phyloP scores from a whole-genome alignment of 2,888 invertebrate genomes.

The Tachina lurida region DNA sequence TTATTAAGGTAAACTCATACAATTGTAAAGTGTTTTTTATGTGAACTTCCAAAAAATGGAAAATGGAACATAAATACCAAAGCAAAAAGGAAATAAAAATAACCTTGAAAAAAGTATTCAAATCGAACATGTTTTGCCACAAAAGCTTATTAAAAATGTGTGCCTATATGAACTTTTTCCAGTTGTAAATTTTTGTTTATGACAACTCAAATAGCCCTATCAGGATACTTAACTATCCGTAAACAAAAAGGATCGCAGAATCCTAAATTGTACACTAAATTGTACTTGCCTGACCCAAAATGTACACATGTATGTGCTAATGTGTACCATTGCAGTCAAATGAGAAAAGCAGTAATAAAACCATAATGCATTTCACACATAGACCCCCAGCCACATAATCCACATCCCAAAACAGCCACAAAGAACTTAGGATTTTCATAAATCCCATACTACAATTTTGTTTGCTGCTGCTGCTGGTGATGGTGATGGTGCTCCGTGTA shows the following conservation, averaged over 20 bases:
- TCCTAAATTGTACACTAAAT: background rate
- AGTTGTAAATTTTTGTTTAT: too few species aligned
- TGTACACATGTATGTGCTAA: background rate
- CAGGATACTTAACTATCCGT: too few species aligned
- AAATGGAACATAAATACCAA: too few species aligned
- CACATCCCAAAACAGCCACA: conserved; percentile 69
- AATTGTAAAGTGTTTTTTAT: too few species aligned
- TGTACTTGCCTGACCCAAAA: background rate
- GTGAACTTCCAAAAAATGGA: too few species aligned
- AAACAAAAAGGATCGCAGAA: background rate
- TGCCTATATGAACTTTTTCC: too few species aligned
- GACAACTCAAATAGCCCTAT: too few species aligned
- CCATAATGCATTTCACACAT: conserved; percentile 71
- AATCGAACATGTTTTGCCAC: too few species aligned
- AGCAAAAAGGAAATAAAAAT: too few species aligned
- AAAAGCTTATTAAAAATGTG: too few species aligned
- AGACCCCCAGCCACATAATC: conserved; percentile 67
- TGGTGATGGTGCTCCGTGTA: background rate
- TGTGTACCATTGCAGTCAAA: conserved; percentile 23
- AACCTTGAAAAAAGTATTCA: too few species aligned
- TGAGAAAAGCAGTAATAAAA: conserved; percentile 60
- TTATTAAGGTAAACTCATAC: too few species aligned
- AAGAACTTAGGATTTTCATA: conserved; percentile 68
- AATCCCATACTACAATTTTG: conserved; percentile 56
- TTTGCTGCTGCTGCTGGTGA: background rate